phyloP scores from a whole-genome alignment of 2,797 vertebrate species.

The Megalops cyprinoides region DNA sequence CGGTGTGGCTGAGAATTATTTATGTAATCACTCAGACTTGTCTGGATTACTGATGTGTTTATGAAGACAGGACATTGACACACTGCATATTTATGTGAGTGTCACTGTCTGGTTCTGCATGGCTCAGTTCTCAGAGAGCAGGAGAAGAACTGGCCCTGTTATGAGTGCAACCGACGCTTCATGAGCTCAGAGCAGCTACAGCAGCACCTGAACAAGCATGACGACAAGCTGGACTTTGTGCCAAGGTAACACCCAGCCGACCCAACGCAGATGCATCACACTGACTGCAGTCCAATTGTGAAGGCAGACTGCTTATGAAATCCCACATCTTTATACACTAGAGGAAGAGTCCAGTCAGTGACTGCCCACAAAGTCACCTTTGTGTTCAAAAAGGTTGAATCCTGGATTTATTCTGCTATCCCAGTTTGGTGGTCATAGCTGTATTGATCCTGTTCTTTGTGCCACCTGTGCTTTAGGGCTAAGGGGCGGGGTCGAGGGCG shows the following conservation, averaged over 20 bases:
- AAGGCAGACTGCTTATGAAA: neutral
- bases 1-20: too few relatives aligned
- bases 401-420: too few relatives aligned
- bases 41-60: too few relatives aligned
- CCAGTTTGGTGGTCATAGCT: too few relatives aligned
- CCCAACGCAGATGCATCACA: too few relatives aligned
- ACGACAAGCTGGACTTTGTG: constrained; percentile 91
- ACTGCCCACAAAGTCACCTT: too few relatives aligned
- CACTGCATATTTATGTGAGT: too few relatives aligned
- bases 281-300: neutral
- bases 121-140: constrained; percentile 90
- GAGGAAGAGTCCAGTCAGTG: too few relatives aligned
- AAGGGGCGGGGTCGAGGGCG: constrained; percentile 77
- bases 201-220: constrained; percentile 96
- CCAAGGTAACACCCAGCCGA: constrained; percentile 77
- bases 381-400: too few relatives aligned
- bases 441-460: neutral
- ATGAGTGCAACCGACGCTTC: constrained; percentile 94
- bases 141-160: constrained; percentile 98
- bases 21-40: too few relatives aligned
- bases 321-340: too few relatives aligned
- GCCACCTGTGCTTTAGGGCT: constrained; percentile 60
- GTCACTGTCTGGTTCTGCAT: neutral
- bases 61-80: too few relatives aligned
- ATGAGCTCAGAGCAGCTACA: constrained; percentile 96